These are phyloP conservation scores for Gerris buenoi DNA, from an alignment of 1,140 invertebrate genomes.

Conservation along the genomic window DNA sequence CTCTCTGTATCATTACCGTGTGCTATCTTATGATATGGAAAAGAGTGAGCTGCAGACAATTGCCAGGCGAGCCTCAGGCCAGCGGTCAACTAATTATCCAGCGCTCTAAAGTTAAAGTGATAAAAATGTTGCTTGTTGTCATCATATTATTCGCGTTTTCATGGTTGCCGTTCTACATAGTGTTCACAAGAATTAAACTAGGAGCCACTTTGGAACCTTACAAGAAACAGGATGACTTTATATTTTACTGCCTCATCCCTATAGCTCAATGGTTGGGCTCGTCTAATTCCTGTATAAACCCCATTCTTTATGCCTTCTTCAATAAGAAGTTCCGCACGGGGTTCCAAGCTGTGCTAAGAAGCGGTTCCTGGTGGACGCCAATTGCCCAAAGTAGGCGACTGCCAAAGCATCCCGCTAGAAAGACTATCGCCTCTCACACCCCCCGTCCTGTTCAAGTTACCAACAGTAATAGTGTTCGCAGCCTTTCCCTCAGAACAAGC, in stretches of 20 bases:
- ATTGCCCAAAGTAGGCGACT: neutral
- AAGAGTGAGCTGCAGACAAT: slow-evolving; percentile 28
- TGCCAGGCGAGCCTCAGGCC: slow-evolving; percentile 25
- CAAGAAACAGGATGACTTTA: slow-evolving; percentile 22
- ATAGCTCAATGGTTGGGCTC: slow-evolving; percentile 49
- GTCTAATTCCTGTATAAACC: slow-evolving; percentile 34
- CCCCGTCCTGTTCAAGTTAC: neutral
- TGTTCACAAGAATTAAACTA: slow-evolving; percentile 35
- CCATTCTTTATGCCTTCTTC: slow-evolving; percentile 48
- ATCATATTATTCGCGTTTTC: slow-evolving; percentile 44
- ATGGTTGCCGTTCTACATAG: slow-evolving; percentile 47
- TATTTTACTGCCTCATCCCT: slow-evolving; percentile 34
- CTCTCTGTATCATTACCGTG: slow-evolving; percentile 34
- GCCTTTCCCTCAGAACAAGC: neutral
- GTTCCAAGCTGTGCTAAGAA: neutral
- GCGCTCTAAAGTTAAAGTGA: slow-evolving; percentile 30
- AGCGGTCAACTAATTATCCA: slow-evolving; percentile 22
- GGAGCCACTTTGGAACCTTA: slow-evolving; percentile 18
- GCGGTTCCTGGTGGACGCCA: neutral
- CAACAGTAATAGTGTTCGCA: neutral
- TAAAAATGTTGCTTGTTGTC: slow-evolving; percentile 49
- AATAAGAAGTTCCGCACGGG: slow-evolving; percentile 44
- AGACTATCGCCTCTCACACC: neutral
- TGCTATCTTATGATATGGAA: slow-evolving; percentile 41
- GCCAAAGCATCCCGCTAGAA: neutral